A percentile compares a stretch with the other conserved stretches of the same genome.
Conservation (phyloP, 2,113 vertebrate genomes). For the Physeter macrocephalus region DNA sequence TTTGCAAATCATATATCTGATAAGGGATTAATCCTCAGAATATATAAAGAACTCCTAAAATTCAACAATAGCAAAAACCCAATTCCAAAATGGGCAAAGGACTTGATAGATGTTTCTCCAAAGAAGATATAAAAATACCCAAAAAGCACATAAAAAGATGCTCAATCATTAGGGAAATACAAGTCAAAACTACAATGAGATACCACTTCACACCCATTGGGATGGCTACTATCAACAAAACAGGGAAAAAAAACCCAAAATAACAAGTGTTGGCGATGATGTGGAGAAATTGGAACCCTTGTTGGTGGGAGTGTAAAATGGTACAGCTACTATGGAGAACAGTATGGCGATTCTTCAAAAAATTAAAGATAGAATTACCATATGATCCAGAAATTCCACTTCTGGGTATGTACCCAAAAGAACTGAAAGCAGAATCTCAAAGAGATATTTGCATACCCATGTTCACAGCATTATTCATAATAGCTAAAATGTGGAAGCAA, state of each 20-base stretch:
- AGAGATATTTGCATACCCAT: background rate
- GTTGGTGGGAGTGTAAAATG: background rate
- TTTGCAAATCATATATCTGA: background rate
- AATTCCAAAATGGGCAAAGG: background rate
- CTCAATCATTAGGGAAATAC: background rate
- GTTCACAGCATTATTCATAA: background rate
- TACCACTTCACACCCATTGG: background rate
- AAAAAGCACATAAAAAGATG: background rate
- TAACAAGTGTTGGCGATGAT: background rate
- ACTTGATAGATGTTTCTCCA: background rate
- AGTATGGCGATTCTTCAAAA: background rate
- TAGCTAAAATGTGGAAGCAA: background rate
- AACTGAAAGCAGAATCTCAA: background rate
- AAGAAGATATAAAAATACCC: background rate
- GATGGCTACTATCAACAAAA: background rate
- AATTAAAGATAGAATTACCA: background rate
- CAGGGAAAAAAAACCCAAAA: background rate
- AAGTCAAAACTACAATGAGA: background rate
- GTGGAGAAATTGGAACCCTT: background rate
- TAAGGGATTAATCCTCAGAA: background rate
- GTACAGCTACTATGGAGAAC: background rate
- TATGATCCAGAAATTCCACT: background rate
- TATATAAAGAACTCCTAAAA: background rate
- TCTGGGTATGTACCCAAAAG: background rate
- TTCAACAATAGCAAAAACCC: background rate